phyloP scores from a whole-genome alignment of 2,113 vertebrate genomes.

The Gallinago undulata region DNA sequence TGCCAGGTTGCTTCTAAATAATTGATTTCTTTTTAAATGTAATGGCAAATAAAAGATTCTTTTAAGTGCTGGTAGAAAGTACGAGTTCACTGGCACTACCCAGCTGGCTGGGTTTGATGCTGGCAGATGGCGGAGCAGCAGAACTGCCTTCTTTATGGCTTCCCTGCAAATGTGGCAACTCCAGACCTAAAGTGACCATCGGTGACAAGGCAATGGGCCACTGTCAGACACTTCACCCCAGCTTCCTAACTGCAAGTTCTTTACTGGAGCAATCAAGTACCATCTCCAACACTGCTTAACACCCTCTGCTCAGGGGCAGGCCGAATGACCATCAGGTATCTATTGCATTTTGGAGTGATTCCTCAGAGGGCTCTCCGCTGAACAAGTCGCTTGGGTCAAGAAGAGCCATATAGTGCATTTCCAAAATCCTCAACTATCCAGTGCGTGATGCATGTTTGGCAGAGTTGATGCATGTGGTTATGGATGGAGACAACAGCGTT shows the following conservation, averaged over 20 bases:
- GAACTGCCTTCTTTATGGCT: neutral
- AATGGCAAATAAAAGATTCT: neutral
- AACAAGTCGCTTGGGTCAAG: neutral
- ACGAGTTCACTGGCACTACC: neutral
- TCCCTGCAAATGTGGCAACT: too few species aligned
- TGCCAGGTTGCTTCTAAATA: neutral
- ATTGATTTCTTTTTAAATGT: neutral
- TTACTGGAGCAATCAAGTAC: neutral
- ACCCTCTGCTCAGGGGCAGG: neutral
- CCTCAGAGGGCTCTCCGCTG: neutral
- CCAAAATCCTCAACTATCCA: neutral
- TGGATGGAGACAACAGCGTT: neutral
- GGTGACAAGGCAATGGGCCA: neutral
- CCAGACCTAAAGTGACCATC: neutral
- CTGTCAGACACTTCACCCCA: too few species aligned
- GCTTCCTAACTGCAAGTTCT: neutral
- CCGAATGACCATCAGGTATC: neutral
- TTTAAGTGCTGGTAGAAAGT: neutral
- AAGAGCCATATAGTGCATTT: neutral
- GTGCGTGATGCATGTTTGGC: neutral
- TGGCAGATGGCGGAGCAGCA: neutral
- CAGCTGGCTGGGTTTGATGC: neutral
- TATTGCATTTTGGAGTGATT: neutral
- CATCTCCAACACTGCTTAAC: neutral
- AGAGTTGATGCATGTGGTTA: neutral